Evolutionary conservation across 2,113 vertebrate species (phyloP).

Genomic region (Microcebus jonahi): DNA sequence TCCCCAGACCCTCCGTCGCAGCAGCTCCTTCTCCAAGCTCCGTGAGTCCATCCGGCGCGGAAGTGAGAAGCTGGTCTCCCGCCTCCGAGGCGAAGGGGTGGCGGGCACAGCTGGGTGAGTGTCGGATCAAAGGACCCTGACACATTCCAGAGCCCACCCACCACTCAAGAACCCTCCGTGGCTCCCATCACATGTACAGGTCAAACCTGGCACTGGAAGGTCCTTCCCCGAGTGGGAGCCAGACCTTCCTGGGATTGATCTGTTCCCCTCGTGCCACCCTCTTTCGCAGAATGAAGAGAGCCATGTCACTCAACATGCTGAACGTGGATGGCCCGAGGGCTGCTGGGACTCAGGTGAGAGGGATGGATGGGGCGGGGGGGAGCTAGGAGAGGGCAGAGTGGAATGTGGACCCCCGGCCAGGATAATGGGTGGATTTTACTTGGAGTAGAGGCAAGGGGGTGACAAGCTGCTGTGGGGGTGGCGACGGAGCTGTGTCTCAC

Average conservation of each 20-base stretch:
- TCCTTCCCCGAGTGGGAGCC: background rate
- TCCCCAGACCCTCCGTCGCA: slow-evolving; percentile 83
- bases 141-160: too few relatives aligned
- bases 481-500: background rate
- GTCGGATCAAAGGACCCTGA: accelerated
- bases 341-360: slow-evolving; percentile 18
- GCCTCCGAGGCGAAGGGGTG: slow-evolving; percentile 85
- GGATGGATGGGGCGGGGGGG: background rate
- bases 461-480: background rate
- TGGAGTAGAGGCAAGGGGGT: background rate
- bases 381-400: accelerated
- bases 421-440: background rate
- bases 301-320: slow-evolving; percentile 89
- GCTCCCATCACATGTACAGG: background rate
- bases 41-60: slow-evolving; percentile 90
- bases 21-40: slow-evolving; percentile 92
- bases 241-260: background rate
- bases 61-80: slow-evolving; percentile 93
- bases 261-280: background rate
- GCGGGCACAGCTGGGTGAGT: slow-evolving; percentile 53
- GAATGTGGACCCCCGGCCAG: background rate
- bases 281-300: slow-evolving; percentile 90
- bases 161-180: background rate
- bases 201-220: accelerated
- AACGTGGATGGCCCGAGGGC: background rate